Percentiles rank a stretch among this genome's conserved stretches.
phyloP scores from a whole-genome alignment of 2,888 invertebrate genomes.

The Camponotus fellah region DNA sequence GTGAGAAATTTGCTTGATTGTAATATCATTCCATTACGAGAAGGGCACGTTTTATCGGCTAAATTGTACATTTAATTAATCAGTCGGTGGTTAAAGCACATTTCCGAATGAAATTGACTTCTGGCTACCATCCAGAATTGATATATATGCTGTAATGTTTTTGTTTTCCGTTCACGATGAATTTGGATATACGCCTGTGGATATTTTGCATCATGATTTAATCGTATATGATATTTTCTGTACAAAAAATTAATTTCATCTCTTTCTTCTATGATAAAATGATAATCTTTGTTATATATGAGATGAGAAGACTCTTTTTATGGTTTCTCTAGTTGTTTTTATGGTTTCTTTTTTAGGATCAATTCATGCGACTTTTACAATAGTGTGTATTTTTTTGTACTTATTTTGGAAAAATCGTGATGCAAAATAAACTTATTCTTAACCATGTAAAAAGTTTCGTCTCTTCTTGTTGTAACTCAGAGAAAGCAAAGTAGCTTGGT shows the following conservation, averaged over 20 bases:
- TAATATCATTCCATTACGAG: conserved; percentile 49
- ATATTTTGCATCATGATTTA: conserved; percentile 19
- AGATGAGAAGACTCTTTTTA: neutral
- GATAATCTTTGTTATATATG: neutral
- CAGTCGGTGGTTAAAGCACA: conserved; percentile 62
- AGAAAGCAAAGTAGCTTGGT: conserved; percentile 27
- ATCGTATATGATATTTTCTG: conserved; percentile 22
- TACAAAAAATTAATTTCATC: neutral
- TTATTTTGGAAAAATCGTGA: neutral
- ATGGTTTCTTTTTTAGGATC: conserved; percentile 7
- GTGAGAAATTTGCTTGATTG: conserved; percentile 39
- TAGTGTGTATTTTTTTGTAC: too few species aligned
- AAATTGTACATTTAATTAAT: conserved; percentile 75
- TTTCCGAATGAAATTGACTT: conserved; percentile 56
- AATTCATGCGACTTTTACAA: neutral
- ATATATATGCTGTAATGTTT: conserved; percentile 65
- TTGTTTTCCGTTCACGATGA: conserved; percentile 62
- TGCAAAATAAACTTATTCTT: neutral
- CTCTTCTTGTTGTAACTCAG: conserved; percentile 3
- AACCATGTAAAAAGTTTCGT: conserved; percentile 22
- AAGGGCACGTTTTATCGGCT: conserved; percentile 49
- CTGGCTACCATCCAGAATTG: conserved; percentile 73
- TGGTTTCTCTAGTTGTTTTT: neutral
- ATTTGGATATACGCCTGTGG: conserved; percentile 50
- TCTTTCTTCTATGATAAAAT: neutral